Evolutionary conservation across 2,888 invertebrate genomes (phyloP).

Genomic region (Troides oblongomaculatus): DNA sequence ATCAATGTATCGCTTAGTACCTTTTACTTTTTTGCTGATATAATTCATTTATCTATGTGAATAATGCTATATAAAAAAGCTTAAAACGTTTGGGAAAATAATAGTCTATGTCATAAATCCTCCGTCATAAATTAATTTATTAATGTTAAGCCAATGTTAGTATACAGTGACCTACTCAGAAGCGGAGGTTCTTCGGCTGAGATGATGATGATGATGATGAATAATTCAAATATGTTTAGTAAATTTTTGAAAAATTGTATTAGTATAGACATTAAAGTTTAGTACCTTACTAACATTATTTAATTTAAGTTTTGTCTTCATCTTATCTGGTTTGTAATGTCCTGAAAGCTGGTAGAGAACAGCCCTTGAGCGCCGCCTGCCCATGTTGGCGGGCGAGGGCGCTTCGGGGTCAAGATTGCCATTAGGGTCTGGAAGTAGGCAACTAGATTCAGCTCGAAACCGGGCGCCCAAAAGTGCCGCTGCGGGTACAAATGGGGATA

Average conservation of each 20-base stretch:
- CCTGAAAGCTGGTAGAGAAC: slow-evolving; percentile 98
- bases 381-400: slow-evolving; percentile 93
- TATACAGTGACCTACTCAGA: too few species aligned
- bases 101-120: too few species aligned
- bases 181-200: too few species aligned
- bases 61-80: too few species aligned
- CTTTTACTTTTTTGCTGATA: too few species aligned
- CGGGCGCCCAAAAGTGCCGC: slow-evolving; percentile 89
- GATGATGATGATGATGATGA: neutral
- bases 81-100: too few species aligned
- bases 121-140: too few species aligned
- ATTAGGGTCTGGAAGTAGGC: slow-evolving; percentile 90
- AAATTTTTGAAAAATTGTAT: neutral
- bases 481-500: slow-evolving; percentile 83
- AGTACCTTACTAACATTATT: slow-evolving; percentile 91
- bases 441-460: slow-evolving; percentile 89
- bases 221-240: neutral
- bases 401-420: slow-evolving; percentile 90
- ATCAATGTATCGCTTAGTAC: too few species aligned
- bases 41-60: too few species aligned
- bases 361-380: slow-evolving; percentile 94
- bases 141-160: too few species aligned
- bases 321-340: slow-evolving; percentile 96
- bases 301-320: slow-evolving; percentile 95
- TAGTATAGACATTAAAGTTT: neutral